Base-by-base conservation (phyloP, 2,113 vertebrate genomes). In the Phylloscopus whistleri region DNA sequence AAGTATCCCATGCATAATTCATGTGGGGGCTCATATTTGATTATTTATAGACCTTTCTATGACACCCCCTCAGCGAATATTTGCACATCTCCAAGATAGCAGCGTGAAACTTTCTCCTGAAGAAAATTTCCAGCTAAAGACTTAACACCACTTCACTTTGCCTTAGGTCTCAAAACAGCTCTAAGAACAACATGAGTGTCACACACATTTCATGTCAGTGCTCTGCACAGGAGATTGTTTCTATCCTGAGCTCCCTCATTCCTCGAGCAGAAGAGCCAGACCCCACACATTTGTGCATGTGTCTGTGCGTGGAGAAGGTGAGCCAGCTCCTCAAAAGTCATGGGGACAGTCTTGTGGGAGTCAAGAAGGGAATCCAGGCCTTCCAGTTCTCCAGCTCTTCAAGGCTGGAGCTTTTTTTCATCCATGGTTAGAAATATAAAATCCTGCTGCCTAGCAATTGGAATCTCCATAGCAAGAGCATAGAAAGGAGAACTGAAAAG, bases 11-110 rank as follows among this genome's bases (percentile, higher is more conserved):
- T 96, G 89, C 64, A 97, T 97, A 92, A 97, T 97, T 96, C 91
- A 96, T 96, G 64, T 68, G 96, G 96, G 96, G 95, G 94, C 84
- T 94, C 76, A 94, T 92, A 95, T 96, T 24, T 96, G 93, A 94
- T 93, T 96, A 97, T 97, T 96, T 96, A 95, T 95, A 96, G 93
- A 89, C 86, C 80, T 95, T 92, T 80, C 82, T 87, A 41, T 89
- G 94, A 96, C 95, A 96, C 95, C 96, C 94, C 96, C 95, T 89
- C 89, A 94, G 93, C 89, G 95, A 92, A 90, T 94, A 95, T 96
- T 96, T 96, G 95, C 89, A 94, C 91, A 63, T 89, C 91, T 93
- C 80, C 56, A 52, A 90, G 92, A 94, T 72, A 95, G 85, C 94
- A 92, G 92, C 41, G n/a, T 90, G 85, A 95, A 96, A 96, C 46